Conservation (phyloP, 2,888 invertebrate species). For the Mesopsocus fuscifrons region DNA sequence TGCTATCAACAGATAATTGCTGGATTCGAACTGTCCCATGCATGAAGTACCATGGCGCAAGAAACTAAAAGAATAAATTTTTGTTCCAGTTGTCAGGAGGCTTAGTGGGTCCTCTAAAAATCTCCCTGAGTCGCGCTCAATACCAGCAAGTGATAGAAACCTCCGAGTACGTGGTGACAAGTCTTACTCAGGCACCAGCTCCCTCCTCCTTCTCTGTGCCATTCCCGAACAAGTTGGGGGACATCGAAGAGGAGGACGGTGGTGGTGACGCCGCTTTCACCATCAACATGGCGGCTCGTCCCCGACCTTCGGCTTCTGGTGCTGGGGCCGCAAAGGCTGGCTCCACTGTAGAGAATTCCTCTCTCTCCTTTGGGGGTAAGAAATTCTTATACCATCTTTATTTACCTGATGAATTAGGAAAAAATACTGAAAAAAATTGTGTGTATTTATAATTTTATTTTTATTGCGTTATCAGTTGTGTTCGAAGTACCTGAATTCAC, state of each 20-base stretch:
- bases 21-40: too few relatives aligned
- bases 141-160: conserved; percentile 80
- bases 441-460: too few relatives aligned
- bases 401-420: conserved; percentile 18
- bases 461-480: conserved; percentile 32
- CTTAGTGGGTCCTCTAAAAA: conserved; percentile 66
- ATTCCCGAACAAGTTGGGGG: conserved; percentile 19
- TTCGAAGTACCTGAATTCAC: conserved; percentile 59
- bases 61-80: too few relatives aligned
- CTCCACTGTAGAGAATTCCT: neutral
- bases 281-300: conserved; percentile 29
- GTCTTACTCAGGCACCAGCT: conserved; percentile 12
- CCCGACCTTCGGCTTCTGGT: conserved; percentile 40
- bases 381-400: neutral
- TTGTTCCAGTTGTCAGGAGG: conserved; percentile 46
- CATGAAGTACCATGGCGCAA: too few relatives aligned
- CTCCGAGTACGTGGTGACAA: conserved; percentile 24
- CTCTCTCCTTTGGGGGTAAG: neutral
- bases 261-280: too few relatives aligned
- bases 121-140: conserved; percentile 68
- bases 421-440: too few relatives aligned
- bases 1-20: too few relatives aligned
- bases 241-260: conserved; percentile 28
- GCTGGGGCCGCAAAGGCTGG: conserved; percentile 29
- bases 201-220: conserved; percentile 15